phyloP scores from a whole-genome alignment of 1,140 invertebrate genomes.

The Diuraphis noxia region DNA sequence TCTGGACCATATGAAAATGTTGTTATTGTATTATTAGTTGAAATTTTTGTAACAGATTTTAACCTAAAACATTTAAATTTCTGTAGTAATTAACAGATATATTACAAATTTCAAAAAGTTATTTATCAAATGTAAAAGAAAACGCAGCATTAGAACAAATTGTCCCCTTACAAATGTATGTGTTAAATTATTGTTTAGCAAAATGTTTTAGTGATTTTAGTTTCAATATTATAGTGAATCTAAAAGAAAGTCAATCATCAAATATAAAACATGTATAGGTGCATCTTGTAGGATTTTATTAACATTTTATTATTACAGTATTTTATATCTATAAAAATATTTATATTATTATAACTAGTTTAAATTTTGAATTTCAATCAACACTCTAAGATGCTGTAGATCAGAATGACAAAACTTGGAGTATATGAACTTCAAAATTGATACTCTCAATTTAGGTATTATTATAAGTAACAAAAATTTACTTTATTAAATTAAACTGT shows the following conservation, averaged over 20 bases:
- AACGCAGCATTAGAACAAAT: background rate
- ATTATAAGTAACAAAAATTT: no score
- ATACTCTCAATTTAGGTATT: background rate
- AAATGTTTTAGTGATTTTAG: background rate
- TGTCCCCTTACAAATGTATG: background rate
- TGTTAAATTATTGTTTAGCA: background rate
- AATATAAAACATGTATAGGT: no score
- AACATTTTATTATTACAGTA: background rate
- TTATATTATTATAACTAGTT: background rate
- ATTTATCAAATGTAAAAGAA: background rate
- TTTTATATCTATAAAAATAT: background rate
- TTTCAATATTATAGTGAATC: no score
- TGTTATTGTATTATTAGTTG: background rate
- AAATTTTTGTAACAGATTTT: background rate
- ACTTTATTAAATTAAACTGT: no score
- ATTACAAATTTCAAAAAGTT: background rate
- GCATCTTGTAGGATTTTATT: no score
- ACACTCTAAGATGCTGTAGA: background rate
- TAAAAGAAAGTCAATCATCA: no score
- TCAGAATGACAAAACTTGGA: background rate
- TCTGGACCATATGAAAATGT: background rate
- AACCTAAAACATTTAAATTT: background rate
- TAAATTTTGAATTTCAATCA: background rate
- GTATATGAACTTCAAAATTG: background rate
- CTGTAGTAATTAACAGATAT: background rate